phyloP scores from a whole-genome alignment of 2,888 invertebrate genomes.

The Carcina quercana region DNA sequence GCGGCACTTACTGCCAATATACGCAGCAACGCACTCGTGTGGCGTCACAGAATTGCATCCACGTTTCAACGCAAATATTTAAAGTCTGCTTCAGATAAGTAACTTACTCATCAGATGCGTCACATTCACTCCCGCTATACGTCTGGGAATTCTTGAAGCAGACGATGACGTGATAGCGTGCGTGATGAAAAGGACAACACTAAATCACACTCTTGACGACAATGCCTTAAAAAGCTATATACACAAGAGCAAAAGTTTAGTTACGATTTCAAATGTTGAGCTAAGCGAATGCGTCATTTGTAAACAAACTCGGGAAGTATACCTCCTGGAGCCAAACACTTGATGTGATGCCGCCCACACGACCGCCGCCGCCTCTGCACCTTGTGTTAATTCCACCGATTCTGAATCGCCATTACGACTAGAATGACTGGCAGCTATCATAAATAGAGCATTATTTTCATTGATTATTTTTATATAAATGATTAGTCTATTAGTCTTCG shows the following conservation, averaged over 20 bases:
- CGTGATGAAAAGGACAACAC: slow-evolving; percentile 2
- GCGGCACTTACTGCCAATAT: no score
- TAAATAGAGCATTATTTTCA: no score
- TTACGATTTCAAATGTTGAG: not conserved
- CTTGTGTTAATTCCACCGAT: no score
- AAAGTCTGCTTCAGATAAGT: no score
- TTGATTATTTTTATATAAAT: no score
- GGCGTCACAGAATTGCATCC: no score
- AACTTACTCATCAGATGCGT: slow-evolving; percentile 23
- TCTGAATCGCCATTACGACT: no score
- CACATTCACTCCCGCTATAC: not conserved
- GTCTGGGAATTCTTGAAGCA: not conserved
- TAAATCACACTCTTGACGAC: not conserved
- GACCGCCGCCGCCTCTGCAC: slow-evolving; percentile 30
- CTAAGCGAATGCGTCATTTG: slow-evolving; percentile 44
- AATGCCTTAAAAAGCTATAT: not conserved
- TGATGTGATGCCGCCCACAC: slow-evolving; percentile 38
- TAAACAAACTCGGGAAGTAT: slow-evolving; percentile 32
- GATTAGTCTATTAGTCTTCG: no score
- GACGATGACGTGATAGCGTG: not conserved
- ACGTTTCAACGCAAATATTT: no score
- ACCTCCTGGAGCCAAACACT: slow-evolving; percentile 38
- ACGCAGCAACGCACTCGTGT: no score
- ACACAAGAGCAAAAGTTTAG: not conserved
- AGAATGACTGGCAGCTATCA: no score